Evolutionary conservation across 30 jellyfish, hydroid and myxozoan species (phyloP).

Genomic region (Hydractinia echinata): DNA sequence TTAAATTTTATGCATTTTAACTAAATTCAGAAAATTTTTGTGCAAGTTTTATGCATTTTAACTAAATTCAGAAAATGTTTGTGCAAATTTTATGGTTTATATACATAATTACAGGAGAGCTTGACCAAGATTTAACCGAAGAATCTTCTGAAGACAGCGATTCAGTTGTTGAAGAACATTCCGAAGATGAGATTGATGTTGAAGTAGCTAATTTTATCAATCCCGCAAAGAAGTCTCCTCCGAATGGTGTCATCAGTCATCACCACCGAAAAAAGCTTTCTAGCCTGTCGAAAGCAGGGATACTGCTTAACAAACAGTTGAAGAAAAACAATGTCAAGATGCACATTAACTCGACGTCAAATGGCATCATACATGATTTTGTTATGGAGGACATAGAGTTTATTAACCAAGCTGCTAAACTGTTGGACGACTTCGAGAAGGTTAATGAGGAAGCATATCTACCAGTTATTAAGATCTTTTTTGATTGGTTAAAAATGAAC

Average conservation of each 20-base stretch:
- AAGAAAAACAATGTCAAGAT: slow-evolving; percentile 16
- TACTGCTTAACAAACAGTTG: slow-evolving; percentile 36
- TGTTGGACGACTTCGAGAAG: slow-evolving; percentile 33
- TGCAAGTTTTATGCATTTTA: too few relatives aligned
- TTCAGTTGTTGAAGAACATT: slow-evolving; percentile 12
- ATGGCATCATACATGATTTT: slow-evolving; percentile 17
- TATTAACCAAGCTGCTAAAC: slow-evolving; percentile 23
- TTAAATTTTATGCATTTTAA: too few relatives aligned
- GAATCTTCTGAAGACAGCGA: slow-evolving; percentile 8
- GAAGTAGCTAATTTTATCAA: not conserved
- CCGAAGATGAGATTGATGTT: slow-evolving; percentile 1
- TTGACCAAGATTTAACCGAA: not conserved
- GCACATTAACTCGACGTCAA: slow-evolving; percentile 11
- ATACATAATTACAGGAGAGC: not conserved
- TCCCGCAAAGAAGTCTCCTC: not conserved
- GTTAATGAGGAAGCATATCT: slow-evolving; percentile 41
- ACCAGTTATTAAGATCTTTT: slow-evolving; percentile 49
- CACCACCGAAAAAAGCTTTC: slow-evolving; percentile 24
- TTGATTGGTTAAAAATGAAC: slow-evolving; percentile 58
- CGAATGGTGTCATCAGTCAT: slow-evolving; percentile 1
- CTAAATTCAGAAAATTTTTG: too few relatives aligned
- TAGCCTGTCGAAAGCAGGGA: slow-evolving; percentile 49
- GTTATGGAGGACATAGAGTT: slow-evolving; percentile 17
- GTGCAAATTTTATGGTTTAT: too few relatives aligned
- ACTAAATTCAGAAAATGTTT: too few relatives aligned